Evolutionary conservation across 2,888 invertebrate species (phyloP), one percentile per base, ranked within the genome.

Genomic region (Osmoderma eremita): DNA sequence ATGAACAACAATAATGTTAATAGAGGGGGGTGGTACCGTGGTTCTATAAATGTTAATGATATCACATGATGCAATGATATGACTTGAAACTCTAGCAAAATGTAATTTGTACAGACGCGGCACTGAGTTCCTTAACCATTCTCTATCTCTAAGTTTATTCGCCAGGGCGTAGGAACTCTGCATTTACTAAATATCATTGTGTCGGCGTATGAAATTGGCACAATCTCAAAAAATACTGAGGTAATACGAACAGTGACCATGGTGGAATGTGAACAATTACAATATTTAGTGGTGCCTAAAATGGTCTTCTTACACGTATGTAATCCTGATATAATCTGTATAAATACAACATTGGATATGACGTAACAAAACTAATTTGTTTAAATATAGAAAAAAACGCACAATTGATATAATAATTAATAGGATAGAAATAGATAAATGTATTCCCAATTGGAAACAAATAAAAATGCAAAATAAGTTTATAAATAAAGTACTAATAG

Each of bases 41-140:
- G 45, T 42, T 45, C 15, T 15, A 30, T 48, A 24, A 30, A 24
- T 13, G 13, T 13, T 15, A 61, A 45, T 45, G 58, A 45, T 61
- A 61, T 61, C 58, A 61, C 58, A 61, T 45, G 58, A 48, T 45
- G 58, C 58, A 30, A 61, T 61, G 58, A 61, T 61, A 61, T 61
- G 58, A 45, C 17, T 24, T 45, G 58, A 61, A 17, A 61, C 30
- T 17, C n/a, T 45, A 56, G 30, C 45, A 45, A 45, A 61, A 61
- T 10, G 45, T 58, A 58, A 58, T 61, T 61, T 61, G 58, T 61
- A 61, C 58, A 61, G 24, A 61, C 45, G 45, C 58, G 45, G 58
- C 45, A 61, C 58, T 45, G 48, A 61, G 45, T 61, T 61, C 45
- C 58, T 17, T 30, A 15, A 45, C 45, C 15, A 17, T 18, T 45